These are phyloP conservation scores for Planiliza haematocheilus DNA, from an alignment of 2,113 vertebrate genomes.

Conservation along the genomic window DNA sequence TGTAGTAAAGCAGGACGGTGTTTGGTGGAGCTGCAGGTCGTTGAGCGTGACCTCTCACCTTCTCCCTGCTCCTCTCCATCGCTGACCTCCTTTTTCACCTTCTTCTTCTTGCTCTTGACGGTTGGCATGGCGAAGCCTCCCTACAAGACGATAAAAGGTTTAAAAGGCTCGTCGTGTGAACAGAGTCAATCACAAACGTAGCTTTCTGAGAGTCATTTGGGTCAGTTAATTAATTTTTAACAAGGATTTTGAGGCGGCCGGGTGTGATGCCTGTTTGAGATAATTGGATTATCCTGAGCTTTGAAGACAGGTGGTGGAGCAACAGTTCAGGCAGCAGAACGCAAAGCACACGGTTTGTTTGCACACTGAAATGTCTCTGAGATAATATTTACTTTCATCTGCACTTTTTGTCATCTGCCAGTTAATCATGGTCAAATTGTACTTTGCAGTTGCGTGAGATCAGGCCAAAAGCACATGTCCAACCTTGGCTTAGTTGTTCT, in stretches of 20 bases:
- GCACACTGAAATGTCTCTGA: no score
- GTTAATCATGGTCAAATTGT: no score
- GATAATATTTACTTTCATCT: no score
- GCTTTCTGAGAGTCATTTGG: background rate
- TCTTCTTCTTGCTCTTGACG: conserved; percentile 91
- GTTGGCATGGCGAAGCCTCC: conserved; percentile 77
- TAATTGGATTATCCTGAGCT: conserved; percentile 55
- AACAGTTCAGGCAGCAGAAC: conserved; percentile 13
- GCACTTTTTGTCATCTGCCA: no score
- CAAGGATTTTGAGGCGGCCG: background rate
- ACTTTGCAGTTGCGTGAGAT: background rate
- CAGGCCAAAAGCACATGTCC: background rate
- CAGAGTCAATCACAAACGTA: background rate
- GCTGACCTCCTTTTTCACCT: conserved; percentile 85
- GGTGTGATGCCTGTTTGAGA: conserved; percentile 23
- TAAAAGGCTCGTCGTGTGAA: background rate
- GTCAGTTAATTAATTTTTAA: conserved; percentile 32
- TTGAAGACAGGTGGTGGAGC: conserved; percentile 19
- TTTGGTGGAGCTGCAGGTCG: background rate
- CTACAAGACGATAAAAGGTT: background rate
- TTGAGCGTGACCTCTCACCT: conserved; percentile 28
- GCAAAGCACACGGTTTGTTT: no score
- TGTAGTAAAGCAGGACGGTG: background rate
- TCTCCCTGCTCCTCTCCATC: conserved; percentile 82
- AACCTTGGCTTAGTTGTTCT: background rate